Evolutionary conservation across 2,888 invertebrate genomes (phyloP).

Genomic region (Seira musarum): DNA sequence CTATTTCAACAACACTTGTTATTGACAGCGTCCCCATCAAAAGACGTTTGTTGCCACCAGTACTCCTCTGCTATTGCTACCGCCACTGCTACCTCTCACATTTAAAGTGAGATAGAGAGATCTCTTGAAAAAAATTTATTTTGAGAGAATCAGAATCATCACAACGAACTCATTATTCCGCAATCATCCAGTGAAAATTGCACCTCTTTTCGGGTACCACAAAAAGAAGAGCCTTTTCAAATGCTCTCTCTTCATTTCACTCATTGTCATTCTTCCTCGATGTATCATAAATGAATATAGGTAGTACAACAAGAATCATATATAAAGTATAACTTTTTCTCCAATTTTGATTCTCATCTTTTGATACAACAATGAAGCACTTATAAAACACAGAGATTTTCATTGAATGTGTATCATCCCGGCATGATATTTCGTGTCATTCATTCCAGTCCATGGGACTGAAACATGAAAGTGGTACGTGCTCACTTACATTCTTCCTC

Average conservation of each 20-base stretch:
- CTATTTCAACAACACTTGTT: constrained; percentile 15
- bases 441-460: no score
- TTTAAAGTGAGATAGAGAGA: no score
- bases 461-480: neutral
- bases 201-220: neutral
- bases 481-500: neutral
- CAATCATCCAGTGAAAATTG: neutral
- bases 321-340: no score
- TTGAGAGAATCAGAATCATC: neutral
- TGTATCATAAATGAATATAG: neutral
- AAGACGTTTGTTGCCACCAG: neutral
- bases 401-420: neutral
- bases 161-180: neutral
- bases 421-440: neutral
- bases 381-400: neutral
- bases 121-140: neutral
- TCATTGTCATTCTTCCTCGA: neutral
- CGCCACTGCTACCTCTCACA: no score
- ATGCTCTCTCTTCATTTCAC: constrained; percentile 3
- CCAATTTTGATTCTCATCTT: neutral
- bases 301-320: no score
- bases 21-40: constrained; percentile 7
- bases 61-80: neutral
- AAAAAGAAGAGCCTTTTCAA: neutral
- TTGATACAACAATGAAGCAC: neutral